phyloP scores from a whole-genome alignment of 1,140 invertebrate genomes.

The Phortica variegata region DNA sequence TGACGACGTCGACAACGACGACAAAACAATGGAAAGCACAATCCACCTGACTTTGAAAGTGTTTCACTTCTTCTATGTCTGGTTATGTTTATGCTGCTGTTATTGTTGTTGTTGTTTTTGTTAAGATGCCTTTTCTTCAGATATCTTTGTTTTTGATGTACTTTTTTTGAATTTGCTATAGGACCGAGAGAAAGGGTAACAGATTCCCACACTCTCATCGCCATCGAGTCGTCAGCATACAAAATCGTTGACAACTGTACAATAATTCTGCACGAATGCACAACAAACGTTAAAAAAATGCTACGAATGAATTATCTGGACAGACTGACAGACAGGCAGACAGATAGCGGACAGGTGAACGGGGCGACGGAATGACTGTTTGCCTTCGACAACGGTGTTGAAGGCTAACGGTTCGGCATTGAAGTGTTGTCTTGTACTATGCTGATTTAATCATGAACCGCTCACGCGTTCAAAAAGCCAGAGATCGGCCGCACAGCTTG shows the following conservation, averaged over 20 bases:
- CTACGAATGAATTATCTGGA: too few relatives aligned
- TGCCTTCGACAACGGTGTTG: conserved; percentile 3
- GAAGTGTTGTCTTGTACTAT: too few relatives aligned
- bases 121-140: too few relatives aligned
- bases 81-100: conserved; percentile 11
- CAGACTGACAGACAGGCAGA: conserved; percentile 1
- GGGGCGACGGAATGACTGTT: conserved; percentile 7
- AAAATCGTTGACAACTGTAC: conserved; percentile 32
- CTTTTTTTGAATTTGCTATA: conserved; percentile 37
- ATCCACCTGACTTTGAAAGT: conserved; percentile 32
- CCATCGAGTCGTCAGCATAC: too few relatives aligned
- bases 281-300: too few relatives aligned
- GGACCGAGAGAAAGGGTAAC: conserved; percentile 47
- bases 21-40: conserved; percentile 25
- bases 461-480: too few relatives aligned
- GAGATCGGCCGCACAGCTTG: too few relatives aligned
- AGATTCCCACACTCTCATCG: conserved; percentile 46
- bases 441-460: too few relatives aligned
- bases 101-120: conserved; percentile 8
- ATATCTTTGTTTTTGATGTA: too few relatives aligned
- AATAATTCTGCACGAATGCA: too few relatives aligned
- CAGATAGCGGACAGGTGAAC: conserved; percentile 5
- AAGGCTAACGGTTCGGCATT: too few relatives aligned
- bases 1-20: conserved; percentile 8
- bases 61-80: conserved; percentile 7